A percentile compares a stretch with the other conserved stretches of the same genome.
Conservation (phyloP, 2,888 invertebrate genomes). For the Drosophila multiciliata region DNA sequence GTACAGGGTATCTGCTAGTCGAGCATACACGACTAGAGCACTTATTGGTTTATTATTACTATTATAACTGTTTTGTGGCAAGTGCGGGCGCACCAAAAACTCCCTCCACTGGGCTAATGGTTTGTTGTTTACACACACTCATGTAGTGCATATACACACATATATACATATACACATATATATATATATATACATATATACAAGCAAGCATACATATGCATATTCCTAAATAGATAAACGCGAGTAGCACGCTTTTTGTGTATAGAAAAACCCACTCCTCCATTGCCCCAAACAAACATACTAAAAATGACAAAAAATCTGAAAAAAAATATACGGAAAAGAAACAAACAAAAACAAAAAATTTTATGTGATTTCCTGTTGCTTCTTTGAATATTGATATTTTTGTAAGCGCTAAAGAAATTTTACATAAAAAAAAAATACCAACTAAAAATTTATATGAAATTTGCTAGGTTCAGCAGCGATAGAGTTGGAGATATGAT, state of each 20-base stretch:
- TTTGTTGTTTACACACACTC: conserved; percentile 50
- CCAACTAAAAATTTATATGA: conserved; percentile 15
- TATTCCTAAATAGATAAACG: conserved; percentile 49
- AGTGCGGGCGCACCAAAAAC: conserved; percentile 72
- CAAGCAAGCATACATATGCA: conserved; percentile 23
- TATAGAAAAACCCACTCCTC: conserved; percentile 51
- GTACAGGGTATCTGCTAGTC: conserved; percentile 46
- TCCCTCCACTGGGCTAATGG: conserved; percentile 68
- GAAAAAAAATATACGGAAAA: neutral
- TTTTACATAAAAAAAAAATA: conserved; percentile 17
- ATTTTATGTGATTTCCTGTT: conserved; percentile 78
- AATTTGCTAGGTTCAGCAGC: neutral
- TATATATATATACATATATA: conserved; percentile 37
- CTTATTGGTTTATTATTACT: conserved; percentile 9
- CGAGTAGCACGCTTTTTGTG: conserved; percentile 76
- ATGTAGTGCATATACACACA: conserved; percentile 32
- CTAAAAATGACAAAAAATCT: conserved; percentile 8
- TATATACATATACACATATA: conserved; percentile 34
- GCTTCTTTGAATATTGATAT: conserved; percentile 78
- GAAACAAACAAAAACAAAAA: conserved; percentile 21
- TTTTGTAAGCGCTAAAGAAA: conserved; percentile 68
- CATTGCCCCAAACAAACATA: conserved; percentile 11
- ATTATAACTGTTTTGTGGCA: conserved; percentile 35
- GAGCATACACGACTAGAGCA: conserved; percentile 27
- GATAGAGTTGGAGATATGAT: conserved; percentile 12